Evolutionary conservation across 2,113 vertebrate genomes (phyloP).

Genomic region (Pogonocichla stellata): DNA sequence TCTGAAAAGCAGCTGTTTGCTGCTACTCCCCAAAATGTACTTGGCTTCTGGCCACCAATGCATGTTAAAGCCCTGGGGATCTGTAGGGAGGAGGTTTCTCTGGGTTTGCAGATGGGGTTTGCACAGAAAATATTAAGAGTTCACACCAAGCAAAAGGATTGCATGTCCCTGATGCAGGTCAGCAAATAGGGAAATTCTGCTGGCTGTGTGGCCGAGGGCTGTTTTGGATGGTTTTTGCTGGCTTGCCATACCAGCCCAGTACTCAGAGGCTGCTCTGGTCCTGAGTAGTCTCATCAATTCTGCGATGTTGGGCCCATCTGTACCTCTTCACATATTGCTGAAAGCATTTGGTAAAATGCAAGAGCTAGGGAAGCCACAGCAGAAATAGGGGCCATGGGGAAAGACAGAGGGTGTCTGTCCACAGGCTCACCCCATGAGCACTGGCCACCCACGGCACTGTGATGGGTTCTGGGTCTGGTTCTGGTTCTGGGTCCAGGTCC

Average conservation of each 20-base stretch:
- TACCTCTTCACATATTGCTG: not conserved
- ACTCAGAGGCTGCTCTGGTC: not conserved
- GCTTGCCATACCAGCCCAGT: not conserved
- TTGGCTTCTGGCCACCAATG: not conserved
- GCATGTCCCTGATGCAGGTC: not conserved
- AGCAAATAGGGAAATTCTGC: not conserved
- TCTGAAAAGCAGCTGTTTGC: slow-evolving; percentile 22
- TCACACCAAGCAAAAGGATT: not conserved
- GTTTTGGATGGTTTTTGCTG: not conserved
- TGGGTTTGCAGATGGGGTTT: not conserved
- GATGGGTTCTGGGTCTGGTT: not conserved
- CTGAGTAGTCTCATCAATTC: not conserved
- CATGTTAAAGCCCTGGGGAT: not conserved
- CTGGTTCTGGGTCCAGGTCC: too few species aligned
- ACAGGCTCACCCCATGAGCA: fast-evolving
- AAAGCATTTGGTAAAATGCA: not conserved
- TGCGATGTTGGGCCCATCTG: fast-evolving
- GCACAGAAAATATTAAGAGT: not conserved
- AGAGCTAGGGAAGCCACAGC: not conserved
- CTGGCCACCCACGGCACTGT: fast-evolving
- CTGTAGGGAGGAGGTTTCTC: not conserved
- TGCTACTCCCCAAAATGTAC: not conserved
- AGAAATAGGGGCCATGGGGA: not conserved
- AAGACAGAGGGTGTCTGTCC: not conserved
- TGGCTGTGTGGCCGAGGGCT: not conserved